Conservation (phyloP, 2,797 vertebrate genomes). For the Orientallactaga sibirica region DNA sequence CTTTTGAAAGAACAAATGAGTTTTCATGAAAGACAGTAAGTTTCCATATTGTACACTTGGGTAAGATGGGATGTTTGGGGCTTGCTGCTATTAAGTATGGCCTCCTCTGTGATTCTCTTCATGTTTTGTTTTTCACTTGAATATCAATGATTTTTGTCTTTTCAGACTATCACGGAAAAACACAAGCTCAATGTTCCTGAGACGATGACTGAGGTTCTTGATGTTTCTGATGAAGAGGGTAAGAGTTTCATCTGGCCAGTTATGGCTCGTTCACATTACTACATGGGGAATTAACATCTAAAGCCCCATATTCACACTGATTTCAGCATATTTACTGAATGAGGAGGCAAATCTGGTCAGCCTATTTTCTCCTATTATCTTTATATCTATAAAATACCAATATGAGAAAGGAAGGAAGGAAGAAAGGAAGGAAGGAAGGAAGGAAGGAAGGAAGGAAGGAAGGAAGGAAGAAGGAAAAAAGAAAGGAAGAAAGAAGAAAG, state of each 20-base stretch:
- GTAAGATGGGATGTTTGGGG: not conserved
- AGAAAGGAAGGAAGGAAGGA: no score
- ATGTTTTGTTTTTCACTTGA: conserved; percentile 27
- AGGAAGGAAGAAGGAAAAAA: no score
- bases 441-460: no score
- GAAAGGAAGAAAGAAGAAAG: no score
- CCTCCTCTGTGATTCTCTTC: not conserved
- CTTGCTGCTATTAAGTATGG: not conserved
- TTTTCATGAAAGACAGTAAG: conserved; percentile 32
- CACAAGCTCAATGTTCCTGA: conserved; percentile 99
- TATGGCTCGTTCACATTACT: not conserved
- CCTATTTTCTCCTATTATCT: not conserved
- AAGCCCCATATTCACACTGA: not conserved
- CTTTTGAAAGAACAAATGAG: conserved; percentile 26
- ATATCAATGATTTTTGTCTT: conserved; percentile 74
- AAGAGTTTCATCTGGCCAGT: conserved; percentile 76
- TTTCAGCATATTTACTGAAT: not conserved
- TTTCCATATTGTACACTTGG: not conserved
- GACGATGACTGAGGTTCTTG: conserved; percentile 98
- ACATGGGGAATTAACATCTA: no score
- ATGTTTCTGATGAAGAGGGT: conserved; percentile 99
- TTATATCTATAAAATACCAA: not conserved
- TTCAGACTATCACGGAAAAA: conserved; percentile 98
- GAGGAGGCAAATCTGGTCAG: not conserved
- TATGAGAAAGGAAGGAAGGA: no score